A percentile compares a stretch with the other conserved stretches of the same genome.
Evolutionary conservation across 2,888 invertebrate species (phyloP).

Genomic region (Bombylius major): DNA sequence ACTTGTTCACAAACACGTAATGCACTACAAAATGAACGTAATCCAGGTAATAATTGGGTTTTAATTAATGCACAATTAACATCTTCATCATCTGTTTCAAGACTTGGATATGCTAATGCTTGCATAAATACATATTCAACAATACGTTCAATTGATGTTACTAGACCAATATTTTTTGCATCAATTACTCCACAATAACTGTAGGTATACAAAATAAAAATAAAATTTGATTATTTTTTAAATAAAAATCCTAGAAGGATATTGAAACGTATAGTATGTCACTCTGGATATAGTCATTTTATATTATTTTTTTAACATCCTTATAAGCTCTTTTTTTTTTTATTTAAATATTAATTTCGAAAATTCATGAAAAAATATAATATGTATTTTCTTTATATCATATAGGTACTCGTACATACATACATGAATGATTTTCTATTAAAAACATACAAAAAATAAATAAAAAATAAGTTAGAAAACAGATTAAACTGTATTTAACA

Average conservation of each 20-base stretch:
- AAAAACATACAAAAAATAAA: too few species aligned
- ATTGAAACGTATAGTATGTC: not conserved
- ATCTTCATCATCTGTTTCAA: conserved; percentile 70
- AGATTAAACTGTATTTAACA: too few species aligned
- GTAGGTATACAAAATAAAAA: not conserved
- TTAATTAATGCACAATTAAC: conserved; percentile 68
- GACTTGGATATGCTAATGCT: conserved; percentile 67
- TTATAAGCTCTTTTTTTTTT: too few species aligned
- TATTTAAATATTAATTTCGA: too few species aligned
- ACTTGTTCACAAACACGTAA: conserved; percentile 77
- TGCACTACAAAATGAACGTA: conserved; percentile 81
- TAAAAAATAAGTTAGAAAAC: too few species aligned
- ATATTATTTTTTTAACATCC: too few species aligned
- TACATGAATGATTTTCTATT: too few species aligned
- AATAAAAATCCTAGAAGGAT: not conserved
- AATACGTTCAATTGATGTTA: conserved; percentile 76
- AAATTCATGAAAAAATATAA: too few species aligned
- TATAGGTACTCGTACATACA: too few species aligned
- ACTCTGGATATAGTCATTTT: not conserved
- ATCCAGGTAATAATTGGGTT: conserved; percentile 66
- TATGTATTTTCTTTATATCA: too few species aligned
- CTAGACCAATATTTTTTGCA: conserved; percentile 62
- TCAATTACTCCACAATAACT: conserved; percentile 73
- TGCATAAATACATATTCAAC: conserved; percentile 86
- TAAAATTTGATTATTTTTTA: not conserved